Evolutionary conservation across 37 sponge, comb jelly and placozoan species (phyloP), one percentile per base, ranked within the genome.

Genomic region (Hormiphora californensis): DNA sequence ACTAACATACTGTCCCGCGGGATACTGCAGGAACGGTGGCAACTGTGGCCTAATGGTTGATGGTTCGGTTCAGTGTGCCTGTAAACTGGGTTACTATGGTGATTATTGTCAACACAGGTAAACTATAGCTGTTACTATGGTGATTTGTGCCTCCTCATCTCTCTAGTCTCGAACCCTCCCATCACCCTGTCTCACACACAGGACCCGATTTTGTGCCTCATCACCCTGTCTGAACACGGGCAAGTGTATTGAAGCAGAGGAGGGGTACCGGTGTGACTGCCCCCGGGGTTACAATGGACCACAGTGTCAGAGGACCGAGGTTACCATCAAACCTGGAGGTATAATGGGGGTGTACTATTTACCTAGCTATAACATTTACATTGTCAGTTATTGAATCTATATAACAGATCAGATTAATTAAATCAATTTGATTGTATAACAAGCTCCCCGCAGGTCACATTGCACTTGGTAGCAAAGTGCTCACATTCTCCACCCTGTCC

Each of bases 11-110:
- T 73, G 81, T 73, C 81, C 81, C 25, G 81, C 40, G 25, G 17
- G 43, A 4, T 46, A 73, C 27, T 73, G 81, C 25, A 73, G 81
- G 81, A 73, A 73, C 25, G 81, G 81, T 21, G 81, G 81, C 9
- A 12, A 21, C 46, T 73, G 81, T 17, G 81, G 81, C 12, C 46
- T 73, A 11, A 73, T n/a, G 81, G 43, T 22, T 21, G 81, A 73
- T 41, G 81, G 81, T 15, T 36, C 39, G 5, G 35, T 73, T 43
- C 4, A 27, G 15, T 73, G 81, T 33, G 21, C 81, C 25, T 73
- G 81, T 36, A 57, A 15, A 4, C 59, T 46, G 9, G 81, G 38
- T 4, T 73, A 73, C 44, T 46, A 73, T 19, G 81, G 81, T 8
- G 81, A 73, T 1, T 73, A 73, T 46, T 73, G 81, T 41, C 36